Evolutionary conservation across 1,140 invertebrate species (phyloP), one percentile per base, ranked within the genome.

Genomic region (Zaprionus capensis): DNA sequence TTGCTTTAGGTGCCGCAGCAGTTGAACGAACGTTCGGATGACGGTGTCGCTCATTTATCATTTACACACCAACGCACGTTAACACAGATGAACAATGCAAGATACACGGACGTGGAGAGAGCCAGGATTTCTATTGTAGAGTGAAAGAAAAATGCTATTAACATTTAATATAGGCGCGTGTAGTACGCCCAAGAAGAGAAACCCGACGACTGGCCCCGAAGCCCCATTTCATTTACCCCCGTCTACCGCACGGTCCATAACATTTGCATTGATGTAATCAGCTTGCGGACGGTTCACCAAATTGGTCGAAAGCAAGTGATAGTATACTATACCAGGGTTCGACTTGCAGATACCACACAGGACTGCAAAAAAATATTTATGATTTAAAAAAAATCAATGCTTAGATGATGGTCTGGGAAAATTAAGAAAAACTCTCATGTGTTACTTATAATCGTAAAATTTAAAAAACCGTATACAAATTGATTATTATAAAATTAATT

Each of bases 261-360:
- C 81, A 90, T 88, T 88, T 90, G 81, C 85, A 88, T 88, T 88
- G 85, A 88, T 88, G 82, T 81, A 90, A 90, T 88, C 84, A 90
- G 85, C 83, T 84, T 84, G 81, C 75, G 81, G 84, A 68, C 66
- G 78, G 75, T 72, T 68, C 66, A 66, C 68, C 83, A 86, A 86
- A 87, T 86, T 81, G 76, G 62, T 82, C 11, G 20, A 56, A 34
- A 64, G 17, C 56, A 58, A 56, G 2, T 28, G 24, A 14, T 14
- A 31, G 22, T 26, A 12, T 12, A 58, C 22, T 24, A 56, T 22
- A 3, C 1, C 6, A 9, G 11, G 17, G n/a, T n/a, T 34, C 38
- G 65, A 67, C 53, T 67, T 17, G 11, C 17, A 57, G 36, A 28
- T 67, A 58, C 41, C 38, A 44, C n/a, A 9, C 0, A 57, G 6